Conservation (phyloP, 2,113 vertebrate genomes). For the Thamnaconus septentrionalis region DNA sequence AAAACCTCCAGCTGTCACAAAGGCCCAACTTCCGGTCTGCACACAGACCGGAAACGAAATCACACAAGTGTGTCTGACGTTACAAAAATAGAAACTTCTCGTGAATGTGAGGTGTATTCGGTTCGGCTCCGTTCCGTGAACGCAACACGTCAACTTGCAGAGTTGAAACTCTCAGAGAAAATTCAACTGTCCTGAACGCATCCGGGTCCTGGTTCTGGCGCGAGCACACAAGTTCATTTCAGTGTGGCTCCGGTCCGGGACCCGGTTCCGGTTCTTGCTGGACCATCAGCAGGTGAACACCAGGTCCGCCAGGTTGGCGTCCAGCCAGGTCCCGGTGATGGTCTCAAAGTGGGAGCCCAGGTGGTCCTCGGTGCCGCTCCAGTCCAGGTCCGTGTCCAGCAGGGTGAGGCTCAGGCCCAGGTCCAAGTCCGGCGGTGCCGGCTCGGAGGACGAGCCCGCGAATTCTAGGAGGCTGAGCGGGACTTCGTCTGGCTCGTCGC, state of each 20-base stretch:
- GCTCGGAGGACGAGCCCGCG: conserved; percentile 82
- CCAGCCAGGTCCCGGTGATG: conserved; percentile 89
- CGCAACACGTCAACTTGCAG: no score
- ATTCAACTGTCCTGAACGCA: conserved; percentile 80
- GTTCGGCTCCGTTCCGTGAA: conserved; percentile 77
- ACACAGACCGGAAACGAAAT: conserved; percentile 47
- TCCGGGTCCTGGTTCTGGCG: conserved; percentile 82
- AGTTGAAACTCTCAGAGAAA: no score
- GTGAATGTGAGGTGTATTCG: conserved; percentile 94
- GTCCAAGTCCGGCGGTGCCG: conserved; percentile 66
- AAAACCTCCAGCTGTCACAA: conserved; percentile 1
- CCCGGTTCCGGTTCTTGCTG: no score
- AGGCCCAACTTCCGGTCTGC: conserved; percentile 84
- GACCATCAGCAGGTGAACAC: conserved; percentile 89
- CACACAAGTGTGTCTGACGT: no score
- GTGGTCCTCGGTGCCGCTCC: conserved; percentile 84
- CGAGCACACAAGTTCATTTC: background rate
- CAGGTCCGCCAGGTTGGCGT: conserved; percentile 91
- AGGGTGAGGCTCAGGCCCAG: conserved; percentile 85
- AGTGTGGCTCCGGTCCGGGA: no score
- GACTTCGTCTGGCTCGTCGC: conserved; percentile 72
- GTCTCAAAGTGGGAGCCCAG: conserved; percentile 95
- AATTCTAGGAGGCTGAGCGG: no score
- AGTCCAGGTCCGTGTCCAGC: conserved; percentile 92
- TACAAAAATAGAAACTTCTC: no score